Percentiles rank a stretch among this genome's conserved stretches.
phyloP scores from a whole-genome alignment of 2,113 vertebrate species.

The Trichechus manatus region DNA sequence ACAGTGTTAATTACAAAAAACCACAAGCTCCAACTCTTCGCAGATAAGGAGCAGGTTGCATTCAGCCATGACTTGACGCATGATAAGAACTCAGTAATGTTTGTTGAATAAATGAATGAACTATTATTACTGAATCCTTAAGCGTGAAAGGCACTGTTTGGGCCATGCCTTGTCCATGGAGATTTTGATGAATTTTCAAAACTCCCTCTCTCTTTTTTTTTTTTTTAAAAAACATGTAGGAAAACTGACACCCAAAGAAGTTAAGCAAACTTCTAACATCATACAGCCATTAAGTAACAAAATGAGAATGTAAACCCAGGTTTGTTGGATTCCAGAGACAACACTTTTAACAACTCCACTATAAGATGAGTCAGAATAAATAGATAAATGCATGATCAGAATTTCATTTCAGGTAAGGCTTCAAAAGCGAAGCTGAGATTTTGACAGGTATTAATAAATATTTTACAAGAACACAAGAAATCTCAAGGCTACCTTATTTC shows the following conservation, averaged over 20 bases:
- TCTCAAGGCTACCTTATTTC: conserved; percentile 22
- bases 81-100: neutral
- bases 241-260: conserved; percentile 1
- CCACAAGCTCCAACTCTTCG: neutral
- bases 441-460: conserved; percentile 28
- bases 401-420: neutral
- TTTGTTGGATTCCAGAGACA: neutral
- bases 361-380: neutral
- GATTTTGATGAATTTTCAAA: neutral
- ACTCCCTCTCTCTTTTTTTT: neutral
- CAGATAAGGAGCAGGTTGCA: fast-evolving
- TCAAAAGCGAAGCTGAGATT: neutral
- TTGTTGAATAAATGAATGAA: neutral
- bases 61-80: neutral
- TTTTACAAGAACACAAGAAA: neutral
- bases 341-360: neutral
- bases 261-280: neutral
- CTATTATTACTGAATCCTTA: neutral
- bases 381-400: neutral
- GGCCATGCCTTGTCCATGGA: neutral
- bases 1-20: neutral
- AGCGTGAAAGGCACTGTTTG: neutral
- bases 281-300: neutral
- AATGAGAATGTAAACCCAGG: neutral
- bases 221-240: neutral